Evolutionary conservation across 2,888 invertebrate genomes (phyloP).

Genomic region (Sphaerophoria taeniata): DNA sequence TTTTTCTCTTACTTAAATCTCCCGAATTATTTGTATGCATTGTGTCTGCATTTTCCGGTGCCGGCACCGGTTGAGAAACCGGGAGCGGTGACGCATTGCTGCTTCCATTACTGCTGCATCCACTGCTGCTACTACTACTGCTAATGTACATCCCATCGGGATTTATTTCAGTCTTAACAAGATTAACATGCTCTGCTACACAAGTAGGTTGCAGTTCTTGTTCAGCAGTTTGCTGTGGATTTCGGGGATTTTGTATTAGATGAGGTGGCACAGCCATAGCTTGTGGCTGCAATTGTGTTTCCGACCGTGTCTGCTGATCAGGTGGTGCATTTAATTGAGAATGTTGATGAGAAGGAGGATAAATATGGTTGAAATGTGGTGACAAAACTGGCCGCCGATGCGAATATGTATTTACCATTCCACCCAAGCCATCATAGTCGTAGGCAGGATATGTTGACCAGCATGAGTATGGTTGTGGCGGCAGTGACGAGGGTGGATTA

Average conservation of each 20-base stretch:
- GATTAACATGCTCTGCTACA: slow-evolving; percentile 33
- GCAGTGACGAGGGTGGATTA: slow-evolving; percentile 53
- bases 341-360: slow-evolving; percentile 60
- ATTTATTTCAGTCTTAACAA: slow-evolving; percentile 74
- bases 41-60: not conserved
- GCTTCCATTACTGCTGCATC: slow-evolving; percentile 66
- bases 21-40: slow-evolving; percentile 19
- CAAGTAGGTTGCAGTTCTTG: slow-evolving; percentile 29
- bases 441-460: slow-evolving; percentile 60
- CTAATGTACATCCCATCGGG: slow-evolving; percentile 70
- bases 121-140: slow-evolving; percentile 67
- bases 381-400: slow-evolving; percentile 57
- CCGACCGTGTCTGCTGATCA: slow-evolving; percentile 7
- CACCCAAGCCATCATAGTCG: slow-evolving; percentile 61
- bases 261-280: slow-evolving; percentile 42
- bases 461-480: slow-evolving; percentile 60
- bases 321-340: slow-evolving; percentile 25
- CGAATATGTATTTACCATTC: slow-evolving; percentile 60
- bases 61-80: slow-evolving; percentile 22
- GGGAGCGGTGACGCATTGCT: slow-evolving; percentile 61
- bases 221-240: slow-evolving; percentile 28
- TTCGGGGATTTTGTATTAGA: slow-evolving; percentile 40
- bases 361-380: slow-evolving; percentile 63
- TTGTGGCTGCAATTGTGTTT: too few relatives aligned
- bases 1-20: slow-evolving; percentile 23